Evolutionary conservation across 1,140 invertebrate species (phyloP).

Genomic region (Drosophila virilis): DNA sequence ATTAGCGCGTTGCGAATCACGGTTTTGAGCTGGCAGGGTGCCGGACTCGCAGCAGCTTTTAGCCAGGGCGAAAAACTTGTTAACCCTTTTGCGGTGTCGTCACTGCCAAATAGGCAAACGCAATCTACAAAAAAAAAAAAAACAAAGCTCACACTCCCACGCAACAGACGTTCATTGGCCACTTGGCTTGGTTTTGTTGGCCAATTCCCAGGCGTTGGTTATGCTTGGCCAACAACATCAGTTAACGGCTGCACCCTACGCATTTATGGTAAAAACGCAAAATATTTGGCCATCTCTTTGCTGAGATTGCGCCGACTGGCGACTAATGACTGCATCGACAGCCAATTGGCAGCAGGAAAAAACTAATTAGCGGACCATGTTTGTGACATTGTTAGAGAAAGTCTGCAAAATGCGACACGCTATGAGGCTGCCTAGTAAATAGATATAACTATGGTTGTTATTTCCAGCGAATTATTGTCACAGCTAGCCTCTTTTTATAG

Average conservation of each 20-base stretch:
- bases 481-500: background rate
- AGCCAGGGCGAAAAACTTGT: slow-evolving; percentile 29
- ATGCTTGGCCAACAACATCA: slow-evolving; percentile 6
- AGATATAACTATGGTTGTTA: background rate
- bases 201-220: slow-evolving; percentile 35
- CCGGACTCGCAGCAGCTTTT: slow-evolving; percentile 48
- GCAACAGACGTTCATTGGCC: slow-evolving; percentile 30
- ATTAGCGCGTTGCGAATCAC: slow-evolving; percentile 45
- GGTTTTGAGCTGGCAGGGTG: slow-evolving; percentile 1
- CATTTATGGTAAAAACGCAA: slow-evolving; percentile 40
- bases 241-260: slow-evolving; percentile 44
- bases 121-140: background rate
- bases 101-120: background rate
- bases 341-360: slow-evolving; percentile 23
- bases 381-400: slow-evolving; percentile 27
- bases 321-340: slow-evolving; percentile 33
- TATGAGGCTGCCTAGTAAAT: background rate
- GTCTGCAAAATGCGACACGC: background rate
- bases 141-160: slow-evolving; percentile 31
- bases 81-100: slow-evolving; percentile 34
- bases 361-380: slow-evolving; percentile 35
- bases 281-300: slow-evolving; percentile 3
- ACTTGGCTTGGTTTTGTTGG: slow-evolving; percentile 27
- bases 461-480: background rate
- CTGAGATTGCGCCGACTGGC: slow-evolving; percentile 9